phyloP scores from a whole-genome alignment of 1,140 invertebrate genomes.

The Dreissena polymorpha region DNA sequence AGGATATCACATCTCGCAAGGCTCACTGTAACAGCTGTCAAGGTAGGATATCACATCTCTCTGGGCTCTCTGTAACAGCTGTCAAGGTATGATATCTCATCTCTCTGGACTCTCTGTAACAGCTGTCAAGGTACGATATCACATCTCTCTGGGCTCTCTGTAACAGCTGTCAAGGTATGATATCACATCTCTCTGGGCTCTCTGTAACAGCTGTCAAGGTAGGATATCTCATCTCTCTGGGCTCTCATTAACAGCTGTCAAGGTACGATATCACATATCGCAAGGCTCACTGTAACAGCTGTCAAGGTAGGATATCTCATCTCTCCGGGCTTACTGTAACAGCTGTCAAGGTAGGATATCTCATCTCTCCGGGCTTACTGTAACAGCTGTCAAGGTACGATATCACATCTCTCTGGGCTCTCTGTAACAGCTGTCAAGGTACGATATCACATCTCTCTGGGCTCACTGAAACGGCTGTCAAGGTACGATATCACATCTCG shows the following conservation, averaged over 20 bases:
- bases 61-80: conserved; percentile 93
- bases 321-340: conserved; percentile 94
- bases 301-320: too few relatives aligned
- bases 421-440: conserved; percentile 92
- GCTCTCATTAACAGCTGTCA: conserved; percentile 92
- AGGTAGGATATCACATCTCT: too few relatives aligned
- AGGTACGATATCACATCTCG: conserved; percentile 66
- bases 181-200: too few relatives aligned
- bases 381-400: conserved; percentile 90
- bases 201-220: conserved; percentile 92
- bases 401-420: too few relatives aligned
- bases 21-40: conserved; percentile 92
- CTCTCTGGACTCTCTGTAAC: conserved; percentile 94
- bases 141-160: conserved; percentile 95
- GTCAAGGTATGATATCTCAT: too few relatives aligned
- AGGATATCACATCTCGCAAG: too few relatives aligned
- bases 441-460: too few relatives aligned
- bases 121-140: conserved; percentile 90
- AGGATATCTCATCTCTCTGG: too few relatives aligned
- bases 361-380: conserved; percentile 95
- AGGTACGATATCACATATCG: too few relatives aligned
- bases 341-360: conserved; percentile 90
- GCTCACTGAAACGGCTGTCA: conserved; percentile 92
- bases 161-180: conserved; percentile 90
- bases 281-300: conserved; percentile 93